Evolutionary conservation across 92 coral and sea anemone genomes (phyloP).

Genomic region (Nematostella vectensis): DNA sequence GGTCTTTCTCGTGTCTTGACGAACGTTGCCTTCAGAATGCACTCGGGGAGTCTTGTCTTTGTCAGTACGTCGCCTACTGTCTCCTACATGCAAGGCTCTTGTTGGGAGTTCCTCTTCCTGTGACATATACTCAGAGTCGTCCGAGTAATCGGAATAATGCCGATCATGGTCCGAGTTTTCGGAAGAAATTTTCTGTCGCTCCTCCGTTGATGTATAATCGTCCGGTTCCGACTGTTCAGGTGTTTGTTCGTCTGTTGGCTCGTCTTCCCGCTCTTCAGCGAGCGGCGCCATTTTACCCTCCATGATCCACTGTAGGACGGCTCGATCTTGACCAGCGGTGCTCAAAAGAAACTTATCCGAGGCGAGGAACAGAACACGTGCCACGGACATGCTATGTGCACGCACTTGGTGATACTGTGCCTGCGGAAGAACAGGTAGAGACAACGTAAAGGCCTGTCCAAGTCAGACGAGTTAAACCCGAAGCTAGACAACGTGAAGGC

Average conservation of each 20-base stretch:
- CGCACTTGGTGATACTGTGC: constrained; percentile 83
- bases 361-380: constrained; percentile 60
- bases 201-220: constrained; percentile 1
- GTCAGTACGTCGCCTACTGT: background rate
- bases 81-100: too few relatives aligned
- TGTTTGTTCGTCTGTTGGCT: background rate
- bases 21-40: background rate
- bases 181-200: background rate
- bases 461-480: too few relatives aligned
- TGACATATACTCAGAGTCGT: background rate
- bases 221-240: constrained; percentile 1
- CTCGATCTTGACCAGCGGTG: constrained; percentile 74
- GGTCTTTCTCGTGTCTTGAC: background rate
- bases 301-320: constrained; percentile 75
- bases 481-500: too few relatives aligned
- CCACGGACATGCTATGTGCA: constrained; percentile 79
- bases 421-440: constrained; percentile 25
- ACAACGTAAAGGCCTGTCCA: too few relatives aligned
- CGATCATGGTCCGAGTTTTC: background rate
- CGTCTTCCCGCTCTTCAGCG: constrained; percentile 42
- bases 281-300: constrained; percentile 41
- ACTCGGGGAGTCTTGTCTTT: background rate
- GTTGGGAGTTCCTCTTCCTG: background rate
- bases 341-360: constrained; percentile 62
- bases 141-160: background rate